Evolutionary conservation across 2,113 vertebrate species (phyloP).

Genomic region (Laticauda laticaudata): DNA sequence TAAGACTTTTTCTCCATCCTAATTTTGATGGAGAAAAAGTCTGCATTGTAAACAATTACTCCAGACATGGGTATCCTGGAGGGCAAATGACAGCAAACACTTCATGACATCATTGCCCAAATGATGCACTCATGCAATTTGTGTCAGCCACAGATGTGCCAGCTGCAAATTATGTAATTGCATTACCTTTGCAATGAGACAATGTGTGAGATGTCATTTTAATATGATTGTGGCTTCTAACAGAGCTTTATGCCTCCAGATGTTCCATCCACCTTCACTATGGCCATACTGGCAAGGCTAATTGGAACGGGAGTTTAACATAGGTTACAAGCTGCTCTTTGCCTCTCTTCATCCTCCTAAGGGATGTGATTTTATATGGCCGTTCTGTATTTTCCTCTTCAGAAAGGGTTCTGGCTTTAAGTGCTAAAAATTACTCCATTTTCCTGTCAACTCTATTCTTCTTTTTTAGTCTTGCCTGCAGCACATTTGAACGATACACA

Average conservation of each 20-base stretch:
- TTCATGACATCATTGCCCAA: not conserved
- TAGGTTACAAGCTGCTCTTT: not conserved
- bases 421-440: not conserved
- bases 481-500: not conserved
- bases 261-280: not conserved
- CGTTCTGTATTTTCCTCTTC: not conserved
- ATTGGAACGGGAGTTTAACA: not conserved
- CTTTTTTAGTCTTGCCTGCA: constrained; percentile 21
- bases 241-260: not conserved
- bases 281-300: not conserved
- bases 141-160: not conserved
- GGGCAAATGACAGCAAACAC: not conserved
- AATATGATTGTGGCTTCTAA: not conserved
- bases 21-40: not conserved
- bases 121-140: not conserved
- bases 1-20: not conserved
- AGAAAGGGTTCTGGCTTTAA: not conserved
- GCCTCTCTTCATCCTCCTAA: not conserved
- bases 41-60: not conserved
- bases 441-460: not conserved
- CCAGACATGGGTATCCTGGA: not conserved
- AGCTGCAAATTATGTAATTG: not conserved
- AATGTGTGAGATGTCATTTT: not conserved
- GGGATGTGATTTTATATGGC: not conserved
- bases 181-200: not conserved